Evolutionary conservation across 2,797 vertebrate species (phyloP).

Genomic region (Hydrocynus forskahlii): DNA sequence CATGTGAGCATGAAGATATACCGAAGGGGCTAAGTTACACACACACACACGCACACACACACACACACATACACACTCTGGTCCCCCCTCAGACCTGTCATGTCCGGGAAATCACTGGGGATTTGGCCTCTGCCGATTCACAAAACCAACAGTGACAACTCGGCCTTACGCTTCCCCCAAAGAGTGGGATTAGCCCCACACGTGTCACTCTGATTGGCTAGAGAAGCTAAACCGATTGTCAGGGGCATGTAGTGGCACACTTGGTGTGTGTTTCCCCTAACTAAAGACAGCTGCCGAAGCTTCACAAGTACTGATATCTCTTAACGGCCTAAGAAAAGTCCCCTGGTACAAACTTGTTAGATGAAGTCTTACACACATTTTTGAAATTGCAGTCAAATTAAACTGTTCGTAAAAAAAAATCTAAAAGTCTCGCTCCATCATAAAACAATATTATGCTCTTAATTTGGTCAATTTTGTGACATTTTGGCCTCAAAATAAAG

Average conservation of each 20-base stretch:
- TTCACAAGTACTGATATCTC: neutral
- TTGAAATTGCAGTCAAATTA: neutral
- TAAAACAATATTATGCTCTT: neutral
- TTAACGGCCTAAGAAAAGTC: neutral
- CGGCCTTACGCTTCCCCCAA: slow-evolving; percentile 87
- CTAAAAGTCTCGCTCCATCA: no score
- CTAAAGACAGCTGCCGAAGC: slow-evolving; percentile 11
- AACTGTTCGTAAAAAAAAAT: neutral
- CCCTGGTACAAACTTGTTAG: neutral
- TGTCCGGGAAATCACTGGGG: slow-evolving; percentile 90
- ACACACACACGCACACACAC: slow-evolving; percentile 36
- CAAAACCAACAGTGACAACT: slow-evolving; percentile 92
- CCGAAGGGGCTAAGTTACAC: slow-evolving; percentile 59
- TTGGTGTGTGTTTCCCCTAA: slow-evolving; percentile 29
- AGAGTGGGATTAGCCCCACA: slow-evolving; percentile 91
- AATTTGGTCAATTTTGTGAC: neutral
- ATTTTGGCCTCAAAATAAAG: neutral
- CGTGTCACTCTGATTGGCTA: slow-evolving; percentile 90
- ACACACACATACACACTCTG: slow-evolving; percentile 55
- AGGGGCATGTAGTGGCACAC: slow-evolving; percentile 84
- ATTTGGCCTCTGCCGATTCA: slow-evolving; percentile 86
- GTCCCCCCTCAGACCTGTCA: slow-evolving; percentile 85
- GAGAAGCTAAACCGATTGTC: slow-evolving; percentile 91
- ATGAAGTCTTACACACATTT: slow-evolving; percentile 36
- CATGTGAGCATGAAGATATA: slow-evolving; percentile 85